Evolutionary conservation across 2,113 vertebrate genomes (phyloP).

Genomic region (Xenus cinereus): DNA sequence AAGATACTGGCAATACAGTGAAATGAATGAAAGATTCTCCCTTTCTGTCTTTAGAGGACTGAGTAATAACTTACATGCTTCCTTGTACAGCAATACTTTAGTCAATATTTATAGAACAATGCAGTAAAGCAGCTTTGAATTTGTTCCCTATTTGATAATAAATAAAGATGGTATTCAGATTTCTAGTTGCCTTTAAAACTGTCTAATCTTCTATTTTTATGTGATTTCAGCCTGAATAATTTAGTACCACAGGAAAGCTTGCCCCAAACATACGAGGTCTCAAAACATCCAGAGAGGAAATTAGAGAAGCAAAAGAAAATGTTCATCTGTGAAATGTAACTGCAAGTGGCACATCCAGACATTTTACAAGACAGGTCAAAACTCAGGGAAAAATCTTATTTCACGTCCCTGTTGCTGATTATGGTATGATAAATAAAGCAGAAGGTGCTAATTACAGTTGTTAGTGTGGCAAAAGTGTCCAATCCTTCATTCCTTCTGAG

Average conservation of each 20-base stretch:
- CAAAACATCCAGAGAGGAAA: neutral
- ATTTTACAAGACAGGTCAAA: neutral
- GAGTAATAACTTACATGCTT: conserved; percentile 28
- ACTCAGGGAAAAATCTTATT: neutral
- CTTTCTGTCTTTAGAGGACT: conserved; percentile 30
- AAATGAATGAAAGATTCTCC: conserved; percentile 35
- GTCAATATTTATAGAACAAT: conserved; percentile 62
- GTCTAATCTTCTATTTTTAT: conserved; percentile 12
- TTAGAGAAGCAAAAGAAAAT: neutral
- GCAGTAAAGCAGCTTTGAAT: conserved; percentile 19
- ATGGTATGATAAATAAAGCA: neutral
- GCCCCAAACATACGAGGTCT: neutral
- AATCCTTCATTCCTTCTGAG: neutral
- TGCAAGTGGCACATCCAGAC: neutral
- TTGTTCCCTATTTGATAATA: conserved; percentile 45
- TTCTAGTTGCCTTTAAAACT: conserved; percentile 42
- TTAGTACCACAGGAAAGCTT: neutral
- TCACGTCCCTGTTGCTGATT: neutral
- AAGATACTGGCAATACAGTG: neutral
- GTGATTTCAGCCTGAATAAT: neutral
- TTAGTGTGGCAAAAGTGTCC: neutral
- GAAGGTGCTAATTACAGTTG: neutral
- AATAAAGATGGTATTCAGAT: conserved; percentile 32
- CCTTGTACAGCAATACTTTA: conserved; percentile 14
- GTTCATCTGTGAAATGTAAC: neutral